These are phyloP conservation scores for Phyllotreta cruciferae DNA, from an alignment of 2,888 invertebrate genomes.

Conservation along the genomic window DNA sequence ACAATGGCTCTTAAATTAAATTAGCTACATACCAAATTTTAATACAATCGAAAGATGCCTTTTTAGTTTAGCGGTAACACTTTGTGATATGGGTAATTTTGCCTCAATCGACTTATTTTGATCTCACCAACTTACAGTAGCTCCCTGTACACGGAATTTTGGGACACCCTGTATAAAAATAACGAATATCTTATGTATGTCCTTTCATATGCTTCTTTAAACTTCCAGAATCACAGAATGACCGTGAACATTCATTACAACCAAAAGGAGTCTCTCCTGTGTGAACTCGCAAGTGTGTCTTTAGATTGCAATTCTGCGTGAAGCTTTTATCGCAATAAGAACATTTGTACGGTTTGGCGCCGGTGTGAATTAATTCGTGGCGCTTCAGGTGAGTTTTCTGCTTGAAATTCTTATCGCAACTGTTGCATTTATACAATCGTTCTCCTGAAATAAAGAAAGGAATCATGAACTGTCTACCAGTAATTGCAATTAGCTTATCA, in stretches of 20 bases:
- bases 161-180: too few species aligned
- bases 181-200: slow-evolving; percentile 21
- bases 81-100: too few species aligned
- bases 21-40: too few species aligned
- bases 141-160: too few species aligned
- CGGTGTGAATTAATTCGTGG: slow-evolving; percentile 50
- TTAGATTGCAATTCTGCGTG: slow-evolving; percentile 59
- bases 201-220: slow-evolving; percentile 42
- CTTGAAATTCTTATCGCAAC: slow-evolving; percentile 55
- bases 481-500: not conserved
- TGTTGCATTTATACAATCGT: slow-evolving; percentile 49
- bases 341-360: slow-evolving; percentile 48
- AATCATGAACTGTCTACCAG: not conserved
- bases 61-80: too few species aligned
- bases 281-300: slow-evolving; percentile 58
- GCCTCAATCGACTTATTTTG: too few species aligned
- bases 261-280: slow-evolving; percentile 59
- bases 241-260: slow-evolving; percentile 59
- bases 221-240: slow-evolving; percentile 44
- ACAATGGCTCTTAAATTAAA: too few species aligned
- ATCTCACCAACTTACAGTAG: too few species aligned
- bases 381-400: slow-evolving; percentile 50
- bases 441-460: slow-evolving; percentile 16
- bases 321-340: slow-evolving; percentile 50
- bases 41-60: too few species aligned